These are phyloP conservation scores for Philaethria dido DNA, from an alignment of 2,888 invertebrate species.

Conservation along the genomic window DNA sequence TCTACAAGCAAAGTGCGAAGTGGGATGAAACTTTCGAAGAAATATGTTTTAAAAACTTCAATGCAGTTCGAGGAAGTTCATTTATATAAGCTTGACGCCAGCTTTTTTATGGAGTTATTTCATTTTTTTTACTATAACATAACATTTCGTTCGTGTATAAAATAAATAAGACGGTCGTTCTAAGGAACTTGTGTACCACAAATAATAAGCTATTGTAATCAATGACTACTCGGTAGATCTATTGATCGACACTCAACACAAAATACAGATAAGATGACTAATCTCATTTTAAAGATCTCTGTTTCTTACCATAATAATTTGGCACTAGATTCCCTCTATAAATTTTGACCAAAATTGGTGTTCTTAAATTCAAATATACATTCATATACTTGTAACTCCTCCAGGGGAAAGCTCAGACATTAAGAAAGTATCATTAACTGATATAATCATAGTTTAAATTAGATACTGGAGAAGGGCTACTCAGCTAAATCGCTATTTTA, in stretches of 20 bases:
- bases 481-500: slow-evolving; percentile 28
- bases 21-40: slow-evolving; percentile 29
- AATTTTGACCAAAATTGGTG: too few species aligned
- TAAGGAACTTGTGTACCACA: background rate
- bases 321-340: too few species aligned
- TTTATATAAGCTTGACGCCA: slow-evolving; percentile 2
- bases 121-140: background rate
- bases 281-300: too few species aligned
- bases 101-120: background rate
- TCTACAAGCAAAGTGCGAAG: slow-evolving; percentile 36
- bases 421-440: background rate
- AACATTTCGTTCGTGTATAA: background rate
- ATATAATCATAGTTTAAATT: slow-evolving; percentile 6
- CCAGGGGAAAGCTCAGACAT: too few species aligned
- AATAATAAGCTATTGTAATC: background rate
- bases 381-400: too few species aligned
- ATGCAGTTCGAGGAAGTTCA: slow-evolving; percentile 16
- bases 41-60: slow-evolving; percentile 16
- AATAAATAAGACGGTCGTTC: background rate
- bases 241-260: too few species aligned
- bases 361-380: too few species aligned
- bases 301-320: too few species aligned
- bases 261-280: too few species aligned
- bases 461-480: slow-evolving; percentile 29
- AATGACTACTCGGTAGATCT: background rate